A percentile compares a stretch with the other conserved stretches of the same genome.
Evolutionary conservation across 2,113 vertebrate species (phyloP).

Genomic region (Corythornis cristatus): DNA sequence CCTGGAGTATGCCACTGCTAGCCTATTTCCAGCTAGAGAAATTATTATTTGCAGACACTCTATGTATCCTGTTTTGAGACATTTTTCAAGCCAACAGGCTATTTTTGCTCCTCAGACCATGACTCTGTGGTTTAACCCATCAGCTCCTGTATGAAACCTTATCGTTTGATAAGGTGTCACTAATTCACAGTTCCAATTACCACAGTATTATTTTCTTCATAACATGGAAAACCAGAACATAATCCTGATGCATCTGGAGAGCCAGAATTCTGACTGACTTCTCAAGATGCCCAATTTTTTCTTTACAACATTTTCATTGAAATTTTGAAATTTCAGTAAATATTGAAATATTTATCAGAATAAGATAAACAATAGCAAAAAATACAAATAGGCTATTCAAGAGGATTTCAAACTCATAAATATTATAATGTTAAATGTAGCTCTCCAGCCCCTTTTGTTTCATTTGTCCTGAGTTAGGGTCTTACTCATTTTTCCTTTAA

Average conservation of each 20-base stretch:
- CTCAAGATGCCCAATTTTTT: neutral
- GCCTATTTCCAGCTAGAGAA: constrained; percentile 29
- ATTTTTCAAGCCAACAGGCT: constrained; percentile 26
- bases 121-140: neutral
- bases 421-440: neutral
- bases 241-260: neutral
- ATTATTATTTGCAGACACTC: constrained; percentile 54
- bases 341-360: too few relatives aligned
- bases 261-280: neutral
- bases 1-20: constrained; percentile 21
- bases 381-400: neutral
- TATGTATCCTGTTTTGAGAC: constrained; percentile 26
- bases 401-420: neutral
- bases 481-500: neutral
- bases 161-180: constrained; percentile 16
- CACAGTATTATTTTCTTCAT: neutral
- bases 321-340: too few relatives aligned
- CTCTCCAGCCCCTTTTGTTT: neutral
- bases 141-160: constrained; percentile 41
- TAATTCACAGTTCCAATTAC: neutral
- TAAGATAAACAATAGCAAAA: neutral
- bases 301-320: neutral
- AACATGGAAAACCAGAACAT: neutral
- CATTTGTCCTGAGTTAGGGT: neutral
- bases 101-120: neutral